A percentile compares a stretch with the other conserved stretches of the same genome.
These are phyloP conservation scores for Mormyrus hasselquistii DNA, from an alignment of 2,797 vertebrate species.

Conservation along the genomic window DNA sequence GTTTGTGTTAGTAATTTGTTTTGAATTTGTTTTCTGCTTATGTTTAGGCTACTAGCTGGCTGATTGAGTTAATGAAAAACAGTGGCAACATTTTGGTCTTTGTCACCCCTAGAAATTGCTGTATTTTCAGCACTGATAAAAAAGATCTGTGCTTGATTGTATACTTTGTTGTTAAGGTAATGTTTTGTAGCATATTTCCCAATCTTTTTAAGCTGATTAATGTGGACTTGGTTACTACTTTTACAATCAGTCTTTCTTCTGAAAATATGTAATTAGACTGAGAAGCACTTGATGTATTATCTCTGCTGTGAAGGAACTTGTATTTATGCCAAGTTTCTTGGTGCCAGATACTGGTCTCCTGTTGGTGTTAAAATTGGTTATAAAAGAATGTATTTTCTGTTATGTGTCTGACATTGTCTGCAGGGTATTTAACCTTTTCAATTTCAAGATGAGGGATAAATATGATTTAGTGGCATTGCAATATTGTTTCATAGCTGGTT, in stretches of 20 bases:
- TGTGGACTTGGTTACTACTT: neutral
- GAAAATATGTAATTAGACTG: neutral
- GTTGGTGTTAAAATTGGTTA: slow-evolving; percentile 16
- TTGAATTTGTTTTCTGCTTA: slow-evolving; percentile 14
- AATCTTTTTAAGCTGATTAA: neutral
- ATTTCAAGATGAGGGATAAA: neutral
- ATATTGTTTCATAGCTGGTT: neutral
- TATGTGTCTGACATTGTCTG: neutral
- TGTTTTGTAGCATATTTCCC: neutral
- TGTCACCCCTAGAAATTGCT: neutral
- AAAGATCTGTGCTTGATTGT: neutral
- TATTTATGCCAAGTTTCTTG: neutral
- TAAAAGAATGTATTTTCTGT: neutral
- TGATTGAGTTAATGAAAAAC: neutral
- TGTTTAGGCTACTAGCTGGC: neutral
- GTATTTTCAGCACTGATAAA: neutral
- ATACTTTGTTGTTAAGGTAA: neutral
- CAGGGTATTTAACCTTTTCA: neutral
- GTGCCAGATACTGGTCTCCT: neutral
- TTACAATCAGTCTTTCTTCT: neutral
- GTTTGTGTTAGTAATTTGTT: slow-evolving; percentile 9
- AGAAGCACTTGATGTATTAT: neutral
- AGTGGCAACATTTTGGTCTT: neutral
- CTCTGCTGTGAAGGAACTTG: neutral
- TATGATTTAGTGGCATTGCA: neutral